Conservation (phyloP, 30 jellyfish, hydroid and myxozoan species). For the Cassiopea xamachana region DNA sequence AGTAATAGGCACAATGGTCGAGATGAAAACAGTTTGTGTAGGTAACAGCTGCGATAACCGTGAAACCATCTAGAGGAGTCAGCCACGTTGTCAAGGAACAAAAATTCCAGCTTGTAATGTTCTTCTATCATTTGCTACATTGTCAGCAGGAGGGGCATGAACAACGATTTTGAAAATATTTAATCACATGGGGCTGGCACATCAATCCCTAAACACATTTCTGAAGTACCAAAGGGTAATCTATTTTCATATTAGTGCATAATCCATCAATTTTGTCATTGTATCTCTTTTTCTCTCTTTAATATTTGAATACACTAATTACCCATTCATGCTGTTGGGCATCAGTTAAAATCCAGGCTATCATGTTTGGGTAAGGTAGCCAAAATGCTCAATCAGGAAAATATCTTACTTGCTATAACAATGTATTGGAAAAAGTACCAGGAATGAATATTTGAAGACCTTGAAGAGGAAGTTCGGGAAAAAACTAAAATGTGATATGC, state of each 20-base stretch:
- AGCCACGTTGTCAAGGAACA: conserved; percentile 43
- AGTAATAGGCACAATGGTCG: conserved; percentile 46
- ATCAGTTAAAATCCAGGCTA: background rate
- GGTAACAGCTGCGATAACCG: conserved; percentile 14
- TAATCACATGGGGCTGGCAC: background rate
- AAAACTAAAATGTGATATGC: too few relatives aligned
- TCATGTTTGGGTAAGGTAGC: background rate
- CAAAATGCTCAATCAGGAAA: background rate
- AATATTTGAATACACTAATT: background rate
- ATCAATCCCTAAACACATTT: conserved; percentile 13
- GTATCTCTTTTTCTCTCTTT: background rate
- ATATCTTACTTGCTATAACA: conserved; percentile 20
- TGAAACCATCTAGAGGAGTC: conserved; percentile 51
- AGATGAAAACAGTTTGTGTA: conserved; percentile 17
- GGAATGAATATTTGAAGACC: background rate
- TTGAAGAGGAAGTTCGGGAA: background rate
- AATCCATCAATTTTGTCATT: background rate
- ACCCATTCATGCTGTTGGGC: conserved; percentile 2
- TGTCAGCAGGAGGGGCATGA: conserved; percentile 48
- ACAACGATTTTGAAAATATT: conserved; percentile 25
- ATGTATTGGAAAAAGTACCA: conserved; percentile 17
- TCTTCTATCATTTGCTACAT: conserved; percentile 40
- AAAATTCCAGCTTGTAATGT: conserved; percentile 64
- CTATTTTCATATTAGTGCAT: background rate
- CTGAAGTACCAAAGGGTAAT: conserved; percentile 65